These are phyloP conservation scores for Smithornis capensis DNA, from an alignment of 2,113 vertebrate genomes.

Conservation along the genomic window DNA sequence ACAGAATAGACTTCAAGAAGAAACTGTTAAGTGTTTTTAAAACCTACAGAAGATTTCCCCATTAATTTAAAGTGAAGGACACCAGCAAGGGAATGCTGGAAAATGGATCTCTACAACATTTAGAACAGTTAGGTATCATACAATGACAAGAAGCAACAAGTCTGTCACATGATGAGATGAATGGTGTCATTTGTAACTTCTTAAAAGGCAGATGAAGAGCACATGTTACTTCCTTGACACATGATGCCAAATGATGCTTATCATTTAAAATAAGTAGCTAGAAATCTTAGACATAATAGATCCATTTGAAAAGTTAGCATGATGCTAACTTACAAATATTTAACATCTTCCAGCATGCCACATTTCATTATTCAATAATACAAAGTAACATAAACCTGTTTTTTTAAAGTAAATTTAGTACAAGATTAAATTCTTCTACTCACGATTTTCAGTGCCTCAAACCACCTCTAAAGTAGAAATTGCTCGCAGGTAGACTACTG, in stretches of 20 bases:
- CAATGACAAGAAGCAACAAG: conserved; percentile 45
- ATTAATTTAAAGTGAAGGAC: neutral
- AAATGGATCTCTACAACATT: neutral
- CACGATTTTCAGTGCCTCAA: neutral
- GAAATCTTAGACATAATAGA: conserved; percentile 39
- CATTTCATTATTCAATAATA: conserved; percentile 16
- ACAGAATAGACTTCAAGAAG: conserved; percentile 14
- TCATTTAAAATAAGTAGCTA: conserved; percentile 38
- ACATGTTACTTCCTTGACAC: conserved; percentile 40
- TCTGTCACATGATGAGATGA: conserved; percentile 38
- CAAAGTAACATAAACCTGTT: neutral
- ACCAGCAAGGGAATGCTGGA: neutral
- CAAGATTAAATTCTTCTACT: neutral
- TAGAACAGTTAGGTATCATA: neutral
- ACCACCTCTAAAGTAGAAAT: neutral
- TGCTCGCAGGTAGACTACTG: neutral
- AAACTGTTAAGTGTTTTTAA: conserved; percentile 1
- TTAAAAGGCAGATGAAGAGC: conserved; percentile 46
- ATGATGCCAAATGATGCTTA: conserved; percentile 26
- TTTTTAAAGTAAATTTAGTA: neutral
- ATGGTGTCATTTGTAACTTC: conserved; percentile 51
- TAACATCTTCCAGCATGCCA: conserved; percentile 1
- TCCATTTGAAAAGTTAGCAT: conserved; percentile 17
- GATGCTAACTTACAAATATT: conserved; percentile 47
- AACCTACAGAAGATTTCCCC: neutral